These are phyloP conservation scores for Gymnothorax reevesii DNA, from an alignment of 2,797 vertebrate genomes.

Conservation along the genomic window DNA sequence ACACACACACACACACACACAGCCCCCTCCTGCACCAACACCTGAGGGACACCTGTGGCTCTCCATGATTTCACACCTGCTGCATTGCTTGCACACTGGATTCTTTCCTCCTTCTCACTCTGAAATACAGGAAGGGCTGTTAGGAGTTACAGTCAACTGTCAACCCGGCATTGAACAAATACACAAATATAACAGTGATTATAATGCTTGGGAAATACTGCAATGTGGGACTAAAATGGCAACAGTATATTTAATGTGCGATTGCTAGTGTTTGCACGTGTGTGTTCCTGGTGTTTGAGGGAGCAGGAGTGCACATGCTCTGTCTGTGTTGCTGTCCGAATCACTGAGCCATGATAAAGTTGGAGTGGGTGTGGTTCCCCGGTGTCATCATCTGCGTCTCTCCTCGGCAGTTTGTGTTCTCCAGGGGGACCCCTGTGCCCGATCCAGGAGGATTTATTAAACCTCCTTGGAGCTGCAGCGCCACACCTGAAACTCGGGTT, in stretches of 20 bases:
- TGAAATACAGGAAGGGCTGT: background rate
- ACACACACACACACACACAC: background rate
- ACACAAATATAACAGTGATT: no score
- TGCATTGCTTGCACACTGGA: background rate
- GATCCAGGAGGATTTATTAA: background rate
- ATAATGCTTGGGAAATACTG: no score
- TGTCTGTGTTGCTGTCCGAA: slow-evolving; percentile 17
- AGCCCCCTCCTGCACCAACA: background rate
- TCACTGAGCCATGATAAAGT: background rate
- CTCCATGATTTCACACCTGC: background rate
- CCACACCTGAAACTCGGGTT: background rate
- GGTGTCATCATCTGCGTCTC: slow-evolving; percentile 42
- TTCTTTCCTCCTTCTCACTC: background rate
- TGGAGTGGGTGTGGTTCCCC: slow-evolving; percentile 20
- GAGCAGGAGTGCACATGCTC: background rate
- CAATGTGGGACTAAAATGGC: no score
- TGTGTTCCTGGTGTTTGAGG: background rate
- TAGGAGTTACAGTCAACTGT: background rate
- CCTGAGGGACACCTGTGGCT: slow-evolving; percentile 20
- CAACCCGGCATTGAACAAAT: no score
- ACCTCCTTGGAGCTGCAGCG: background rate
- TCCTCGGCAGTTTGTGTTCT: slow-evolving; percentile 27
- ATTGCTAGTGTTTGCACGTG: background rate
- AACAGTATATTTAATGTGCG: background rate
- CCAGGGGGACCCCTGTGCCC: background rate